phyloP scores from a whole-genome alignment of 2,797 vertebrate species.

The Halcyon smyrnensis region DNA sequence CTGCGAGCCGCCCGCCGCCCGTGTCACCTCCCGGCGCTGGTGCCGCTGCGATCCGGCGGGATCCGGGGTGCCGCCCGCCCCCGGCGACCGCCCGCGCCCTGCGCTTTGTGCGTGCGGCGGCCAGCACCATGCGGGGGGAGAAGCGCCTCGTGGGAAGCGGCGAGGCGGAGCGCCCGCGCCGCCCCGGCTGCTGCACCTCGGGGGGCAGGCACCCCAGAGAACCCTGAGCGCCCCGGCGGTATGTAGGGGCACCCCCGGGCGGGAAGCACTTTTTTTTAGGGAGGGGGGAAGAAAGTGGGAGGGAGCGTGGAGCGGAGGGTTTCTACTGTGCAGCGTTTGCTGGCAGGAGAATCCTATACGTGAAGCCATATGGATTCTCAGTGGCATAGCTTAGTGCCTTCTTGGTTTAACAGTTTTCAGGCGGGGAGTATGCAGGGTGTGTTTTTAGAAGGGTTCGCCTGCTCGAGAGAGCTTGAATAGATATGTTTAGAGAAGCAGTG shows the following conservation, averaged over 20 bases:
- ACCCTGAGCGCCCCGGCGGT: constrained; percentile 41
- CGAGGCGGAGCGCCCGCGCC: constrained; percentile 15
- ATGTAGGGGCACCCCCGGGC: not conserved
- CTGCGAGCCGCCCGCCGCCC: not conserved
- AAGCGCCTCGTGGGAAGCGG: constrained; percentile 16
- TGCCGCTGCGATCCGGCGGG: not conserved
- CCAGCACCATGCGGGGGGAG: constrained; percentile 14
- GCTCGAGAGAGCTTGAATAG: constrained; percentile 40
- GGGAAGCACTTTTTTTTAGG: not conserved
- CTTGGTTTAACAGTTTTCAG: not conserved
- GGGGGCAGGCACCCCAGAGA: constrained; percentile 8
- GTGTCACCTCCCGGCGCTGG: not conserved
- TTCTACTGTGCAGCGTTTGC: not conserved
- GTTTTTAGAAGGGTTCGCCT: not conserved
- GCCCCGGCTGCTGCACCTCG: constrained; percentile 11
- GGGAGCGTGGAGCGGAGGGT: not conserved
- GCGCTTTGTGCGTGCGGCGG: constrained; percentile 7
- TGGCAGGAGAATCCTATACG: not conserved
- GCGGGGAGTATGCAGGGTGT: not conserved
- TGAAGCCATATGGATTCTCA: not conserved
- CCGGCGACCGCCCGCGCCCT: not conserved
- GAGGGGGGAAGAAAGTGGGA: not conserved
- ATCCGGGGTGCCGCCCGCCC: not conserved
- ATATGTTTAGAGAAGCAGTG: constrained; percentile 53
- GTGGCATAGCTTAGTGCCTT: not conserved